Conservation (phyloP, 2,113 vertebrate species). For the Tamias sibiricus region DNA sequence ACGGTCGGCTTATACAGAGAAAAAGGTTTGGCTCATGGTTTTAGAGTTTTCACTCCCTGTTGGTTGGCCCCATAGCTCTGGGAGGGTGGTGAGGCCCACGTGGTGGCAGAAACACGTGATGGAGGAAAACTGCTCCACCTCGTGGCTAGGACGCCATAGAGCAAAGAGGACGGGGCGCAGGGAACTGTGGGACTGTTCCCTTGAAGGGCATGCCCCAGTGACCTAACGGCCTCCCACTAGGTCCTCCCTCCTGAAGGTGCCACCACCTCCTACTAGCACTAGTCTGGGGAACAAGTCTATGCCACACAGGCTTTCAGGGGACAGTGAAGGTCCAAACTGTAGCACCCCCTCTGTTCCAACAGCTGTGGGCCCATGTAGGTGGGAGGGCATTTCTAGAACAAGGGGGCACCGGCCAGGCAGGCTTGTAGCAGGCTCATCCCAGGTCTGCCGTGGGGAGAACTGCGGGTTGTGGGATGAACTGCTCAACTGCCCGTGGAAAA, state of each 20-base stretch:
- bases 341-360: background rate
- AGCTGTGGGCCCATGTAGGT: background rate
- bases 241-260: background rate
- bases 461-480: background rate
- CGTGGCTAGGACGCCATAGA: background rate
- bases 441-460: background rate
- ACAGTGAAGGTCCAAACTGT: background rate
- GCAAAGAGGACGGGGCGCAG: background rate
- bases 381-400: background rate
- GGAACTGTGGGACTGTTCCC: too few relatives aligned
- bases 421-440: too few relatives aligned
- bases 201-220: background rate
- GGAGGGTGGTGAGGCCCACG: background rate
- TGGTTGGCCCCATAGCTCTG: background rate
- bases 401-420: fast-evolving
- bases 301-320: background rate
- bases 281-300: background rate
- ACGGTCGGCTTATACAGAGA: background rate
- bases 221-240: background rate
- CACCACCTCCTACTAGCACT: background rate
- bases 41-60: background rate
- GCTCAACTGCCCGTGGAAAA: background rate
- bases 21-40: background rate
- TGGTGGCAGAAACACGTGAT: background rate
- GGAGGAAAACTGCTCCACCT: too few relatives aligned